phyloP scores from a whole-genome alignment of 2,113 vertebrate genomes.

The Alexandromys fortis region DNA sequence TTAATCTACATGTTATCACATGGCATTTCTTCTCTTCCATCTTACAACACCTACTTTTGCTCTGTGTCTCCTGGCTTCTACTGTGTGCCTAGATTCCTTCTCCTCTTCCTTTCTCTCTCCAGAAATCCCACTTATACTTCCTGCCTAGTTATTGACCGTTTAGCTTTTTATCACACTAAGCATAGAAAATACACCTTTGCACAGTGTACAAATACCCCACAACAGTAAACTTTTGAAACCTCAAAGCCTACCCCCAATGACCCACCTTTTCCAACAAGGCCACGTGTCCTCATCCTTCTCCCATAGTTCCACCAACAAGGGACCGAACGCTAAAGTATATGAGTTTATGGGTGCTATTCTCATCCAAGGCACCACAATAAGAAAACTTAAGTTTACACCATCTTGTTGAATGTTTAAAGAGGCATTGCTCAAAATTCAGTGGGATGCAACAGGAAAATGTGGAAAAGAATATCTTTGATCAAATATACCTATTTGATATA shows the following conservation, averaged over 20 bases:
- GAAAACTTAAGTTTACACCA: not conserved
- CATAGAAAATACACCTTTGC: not conserved
- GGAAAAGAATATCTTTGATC: not conserved
- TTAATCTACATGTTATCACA: not conserved
- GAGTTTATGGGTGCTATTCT: not conserved
- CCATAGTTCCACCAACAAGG: not conserved
- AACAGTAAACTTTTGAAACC: not conserved
- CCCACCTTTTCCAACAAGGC: not conserved
- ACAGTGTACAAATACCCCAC: not conserved
- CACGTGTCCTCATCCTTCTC: not conserved
- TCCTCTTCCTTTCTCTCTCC: not conserved
- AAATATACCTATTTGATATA: not conserved
- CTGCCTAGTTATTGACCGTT: not conserved
- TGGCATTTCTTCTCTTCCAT: not conserved
- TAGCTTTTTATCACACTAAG: not conserved
- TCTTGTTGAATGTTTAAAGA: not conserved
- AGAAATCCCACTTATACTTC: not conserved
- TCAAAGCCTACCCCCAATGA: not conserved
- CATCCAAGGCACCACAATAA: not conserved
- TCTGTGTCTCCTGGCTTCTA: not conserved
- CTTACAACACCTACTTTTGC: not conserved
- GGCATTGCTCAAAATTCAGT: conserved; percentile 9
- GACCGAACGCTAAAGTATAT: not conserved
- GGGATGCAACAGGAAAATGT: not conserved
- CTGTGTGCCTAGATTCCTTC: not conserved